Evolutionary conservation across 2,113 vertebrate species (phyloP), one percentile per base, ranked within the genome.

Genomic region (Labeo rohita): DNA sequence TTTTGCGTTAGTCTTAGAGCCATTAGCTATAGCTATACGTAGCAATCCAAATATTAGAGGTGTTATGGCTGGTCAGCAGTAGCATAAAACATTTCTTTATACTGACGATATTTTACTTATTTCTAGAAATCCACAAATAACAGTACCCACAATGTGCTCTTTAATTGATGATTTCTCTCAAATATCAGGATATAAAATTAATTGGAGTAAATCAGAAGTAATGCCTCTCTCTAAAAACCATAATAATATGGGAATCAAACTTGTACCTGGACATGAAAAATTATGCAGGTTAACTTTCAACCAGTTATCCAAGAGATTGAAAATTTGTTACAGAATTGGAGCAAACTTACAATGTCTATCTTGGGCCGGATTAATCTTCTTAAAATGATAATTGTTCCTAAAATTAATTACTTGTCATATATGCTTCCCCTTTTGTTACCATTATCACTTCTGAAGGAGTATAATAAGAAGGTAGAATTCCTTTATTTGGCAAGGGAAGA

Each of bases 321-420:
- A 73, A 47, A 73, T 65, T 34, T 65, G 23, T 11, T 73, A 73
- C 43, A 74, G 43, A 49, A 74, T 6, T 74, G 72, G 45, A 74
- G 43, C 11, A 74, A 74, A 74, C 43, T 74, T 49, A 74, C 18
- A 74, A 47, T 49, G 45, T 74, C 72, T 47, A 49, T 23, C n/a
- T 2, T 74, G 16, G 21, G 43, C n/a, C 6, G 12, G 12, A 50
- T 75, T 75, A 50, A 49, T n/a, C 45, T 75, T 7, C 45, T 28
- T 7, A 75, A 74, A 74, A 75, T 28, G 5, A 75, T 50, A 75
- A 75, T 50, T 50, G 45, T 15, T 7, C 43, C n/a, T 4, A 49
- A 28, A 49, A 75, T 75, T 13, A 12, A 23, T 47, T 74, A 74
- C 50, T 13, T 50, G n/a, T 75, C 45, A 49, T 74, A 74, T 21